Evolutionary conservation across 2,888 invertebrate genomes (phyloP).

Genomic region (Agrochola macilenta): DNA sequence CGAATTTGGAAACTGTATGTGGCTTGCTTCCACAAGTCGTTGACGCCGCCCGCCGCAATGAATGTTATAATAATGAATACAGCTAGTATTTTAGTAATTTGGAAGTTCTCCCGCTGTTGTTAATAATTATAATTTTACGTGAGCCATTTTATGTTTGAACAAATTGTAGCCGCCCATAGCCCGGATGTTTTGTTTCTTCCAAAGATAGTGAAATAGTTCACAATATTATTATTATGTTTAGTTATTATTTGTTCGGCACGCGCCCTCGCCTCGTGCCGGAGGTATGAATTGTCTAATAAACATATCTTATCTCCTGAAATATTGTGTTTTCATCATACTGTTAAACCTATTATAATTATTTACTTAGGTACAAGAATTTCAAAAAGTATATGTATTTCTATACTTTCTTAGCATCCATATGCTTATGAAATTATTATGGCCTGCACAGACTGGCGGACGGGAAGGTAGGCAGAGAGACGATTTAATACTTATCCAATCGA

Average conservation of each 20-base stretch:
- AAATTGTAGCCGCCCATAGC: conserved; percentile 70
- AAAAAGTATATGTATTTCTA: not conserved
- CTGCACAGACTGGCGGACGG: too few species aligned
- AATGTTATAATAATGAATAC: conserved; percentile 65
- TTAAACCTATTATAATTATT: not conserved
- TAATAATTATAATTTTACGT: conserved; percentile 61
- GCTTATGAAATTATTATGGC: not conserved
- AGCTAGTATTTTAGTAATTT: conserved; percentile 74
- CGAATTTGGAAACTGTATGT: conserved; percentile 61
- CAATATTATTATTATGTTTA: conserved; percentile 78
- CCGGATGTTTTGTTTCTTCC: conserved; percentile 87
- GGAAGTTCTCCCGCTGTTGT: conserved; percentile 71
- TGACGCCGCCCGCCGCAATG: conserved; percentile 42
- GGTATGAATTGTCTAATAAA: conserved; percentile 89
- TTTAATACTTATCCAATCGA: too few species aligned
- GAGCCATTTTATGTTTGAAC: conserved; percentile 58
- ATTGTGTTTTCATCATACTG: conserved; percentile 69
- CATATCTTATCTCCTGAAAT: conserved; percentile 88
- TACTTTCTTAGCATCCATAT: not conserved
- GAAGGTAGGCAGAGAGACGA: too few species aligned
- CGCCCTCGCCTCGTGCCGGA: conserved; percentile 76
- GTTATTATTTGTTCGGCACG: conserved; percentile 78
- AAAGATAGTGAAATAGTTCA: conserved; percentile 88
- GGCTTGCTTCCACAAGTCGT: conserved; percentile 44
- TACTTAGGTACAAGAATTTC: not conserved